Base-by-base conservation (phyloP, 2,797 vertebrate genomes). In the Odontamblyopus rebecca region DNA sequence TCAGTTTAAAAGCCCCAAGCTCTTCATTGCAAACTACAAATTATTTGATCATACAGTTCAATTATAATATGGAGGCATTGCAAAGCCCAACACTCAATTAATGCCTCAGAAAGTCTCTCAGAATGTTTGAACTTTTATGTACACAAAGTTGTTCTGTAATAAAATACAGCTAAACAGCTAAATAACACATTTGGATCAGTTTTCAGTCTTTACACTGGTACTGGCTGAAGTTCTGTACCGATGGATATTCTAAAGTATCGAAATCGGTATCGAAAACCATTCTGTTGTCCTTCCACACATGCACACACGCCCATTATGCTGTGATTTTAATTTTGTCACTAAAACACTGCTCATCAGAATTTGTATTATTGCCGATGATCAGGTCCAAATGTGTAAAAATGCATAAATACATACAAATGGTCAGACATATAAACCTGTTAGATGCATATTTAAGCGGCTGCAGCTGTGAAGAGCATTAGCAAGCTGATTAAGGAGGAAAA, bases 401-500 rank as follows among this genome's bases (percentile, higher is more conserved):
- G 23, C 5, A 50, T 51, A 51, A 66, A 27, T 16, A 53, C 19
- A 59, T 57, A 16, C 29, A 61, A 54, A 54, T 54, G 53, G 53
- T 54, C 67, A 29, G 54, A 54, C 59, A 41, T 5, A 29, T 38
- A 23, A 57, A 57, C 7, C 4, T 5, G 61, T 72, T 60, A 62
- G 48, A 51, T 80, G 60, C 57, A 61, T 19, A 77, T 27, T 50
- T 23, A 69, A 26, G 59, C 44, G 26, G 68, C 1, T 44, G 38
- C 38, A 41, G 32, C 72, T 16, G 54, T 2, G 61, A 81, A 18
- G 29, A 64, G 64, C 59, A 75, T 65, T 15, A 60, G 27, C 57
- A 30, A 60, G 71, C 68, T 70, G 26, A 76, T 56, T n/a, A 56
- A n/a, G 71, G 51, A 69, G 56, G 61, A 69, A 80, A 78, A 74